Evolutionary conservation across 1,140 invertebrate genomes (phyloP).

Genomic region (Potamilus streckersoni): DNA sequence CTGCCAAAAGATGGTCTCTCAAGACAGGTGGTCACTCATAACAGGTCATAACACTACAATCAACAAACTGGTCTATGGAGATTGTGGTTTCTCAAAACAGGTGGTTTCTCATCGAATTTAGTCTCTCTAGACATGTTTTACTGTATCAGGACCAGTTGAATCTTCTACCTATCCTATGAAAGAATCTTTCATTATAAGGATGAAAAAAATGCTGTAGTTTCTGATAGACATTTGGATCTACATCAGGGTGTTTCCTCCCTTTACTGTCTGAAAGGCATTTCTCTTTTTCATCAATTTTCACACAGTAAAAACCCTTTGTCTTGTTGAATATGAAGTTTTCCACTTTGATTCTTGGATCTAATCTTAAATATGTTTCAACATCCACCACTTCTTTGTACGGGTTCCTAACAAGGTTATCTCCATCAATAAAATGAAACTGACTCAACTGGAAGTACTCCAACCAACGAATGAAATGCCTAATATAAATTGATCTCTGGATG

Average conservation of each 20-base stretch:
- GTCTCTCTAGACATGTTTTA: too few species aligned
- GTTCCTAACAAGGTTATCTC: constrained; percentile 85
- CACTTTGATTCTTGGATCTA: constrained; percentile 84
- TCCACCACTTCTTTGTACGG: constrained; percentile 85
- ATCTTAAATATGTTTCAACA: constrained; percentile 86
- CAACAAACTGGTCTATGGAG: too few species aligned
- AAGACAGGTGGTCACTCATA: too few species aligned
- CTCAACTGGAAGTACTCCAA: constrained; percentile 81
- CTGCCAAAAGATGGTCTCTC: too few species aligned
- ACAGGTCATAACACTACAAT: too few species aligned
- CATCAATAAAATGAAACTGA: constrained; percentile 87
- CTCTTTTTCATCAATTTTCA: constrained; percentile 27
- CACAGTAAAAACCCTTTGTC: constrained; percentile 67
- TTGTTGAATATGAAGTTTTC: constrained; percentile 74
- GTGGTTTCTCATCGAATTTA: too few species aligned
- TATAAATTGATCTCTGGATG: constrained; percentile 87
- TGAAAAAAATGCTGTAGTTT: constrained; percentile 85
- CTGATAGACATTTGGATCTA: constrained; percentile 78
- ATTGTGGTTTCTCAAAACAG: too few species aligned
- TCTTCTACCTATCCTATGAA: constrained; percentile 27
- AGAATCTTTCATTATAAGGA: constrained; percentile 77
- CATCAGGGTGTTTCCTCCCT: constrained; percentile 86
- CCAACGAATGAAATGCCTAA: constrained; percentile 85
- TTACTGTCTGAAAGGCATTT: constrained; percentile 89
- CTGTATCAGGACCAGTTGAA: constrained; percentile 36